Conservation (phyloP, 2,888 invertebrate genomes). For the Cremastinae sp. region DNA sequence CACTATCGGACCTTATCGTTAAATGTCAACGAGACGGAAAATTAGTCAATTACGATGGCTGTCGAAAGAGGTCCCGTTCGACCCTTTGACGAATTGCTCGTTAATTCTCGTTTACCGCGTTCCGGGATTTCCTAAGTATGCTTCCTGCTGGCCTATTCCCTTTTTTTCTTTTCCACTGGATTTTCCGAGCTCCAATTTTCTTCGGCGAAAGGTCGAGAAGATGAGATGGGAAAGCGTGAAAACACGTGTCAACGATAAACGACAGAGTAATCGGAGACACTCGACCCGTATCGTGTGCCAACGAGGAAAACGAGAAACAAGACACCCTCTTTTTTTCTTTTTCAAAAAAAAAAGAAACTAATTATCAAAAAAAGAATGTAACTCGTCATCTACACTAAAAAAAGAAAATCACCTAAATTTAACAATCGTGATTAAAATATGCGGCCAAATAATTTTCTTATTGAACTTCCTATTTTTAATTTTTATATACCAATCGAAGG, state of each 20-base stretch:
- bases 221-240: constrained; percentile 47
- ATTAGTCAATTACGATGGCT: constrained; percentile 36
- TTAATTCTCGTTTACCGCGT: constrained; percentile 30
- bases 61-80: constrained; percentile 23
- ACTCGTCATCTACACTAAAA: no score
- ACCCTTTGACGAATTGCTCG: constrained; percentile 38
- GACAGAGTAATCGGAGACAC: constrained; percentile 49
- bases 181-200: constrained; percentile 43
- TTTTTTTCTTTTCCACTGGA: constrained; percentile 1
- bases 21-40: constrained; percentile 11
- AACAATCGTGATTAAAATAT: no score
- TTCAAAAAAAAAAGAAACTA: neutral
- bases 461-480: no score
- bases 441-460: no score
- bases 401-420: no score
- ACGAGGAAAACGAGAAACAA: constrained; percentile 44
- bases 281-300: constrained; percentile 26
- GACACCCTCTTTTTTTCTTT: neutral
- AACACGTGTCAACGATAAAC: constrained; percentile 58
- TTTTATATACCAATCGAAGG: no score
- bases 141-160: neutral
- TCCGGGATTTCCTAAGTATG: neutral
- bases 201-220: constrained; percentile 60
- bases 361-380: no score
- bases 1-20: neutral